Evolutionary conservation across 2,113 vertebrate species (phyloP), one percentile per base, ranked within the genome.

Genomic region (Poecile atricapillus): DNA sequence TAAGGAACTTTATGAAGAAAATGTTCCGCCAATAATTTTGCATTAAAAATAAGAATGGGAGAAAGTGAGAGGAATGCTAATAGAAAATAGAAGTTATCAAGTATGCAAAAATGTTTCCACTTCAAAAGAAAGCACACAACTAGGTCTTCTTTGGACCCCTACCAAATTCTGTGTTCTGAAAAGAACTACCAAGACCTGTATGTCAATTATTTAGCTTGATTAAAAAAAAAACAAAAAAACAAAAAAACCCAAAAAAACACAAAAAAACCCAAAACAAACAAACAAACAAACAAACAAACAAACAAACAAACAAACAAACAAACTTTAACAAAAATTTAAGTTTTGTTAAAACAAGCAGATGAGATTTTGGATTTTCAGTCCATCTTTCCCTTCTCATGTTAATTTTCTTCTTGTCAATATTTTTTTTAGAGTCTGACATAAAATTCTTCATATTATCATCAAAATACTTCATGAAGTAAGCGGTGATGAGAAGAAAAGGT

Each of bases 1-100:
- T 27, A 71, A 60, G 22, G 35, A 80, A 68, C 10, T 52, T 65
- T 31, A 23, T 19, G 24, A 31, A 35, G 21, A 84, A 83, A 83
- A 80, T 44, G 16, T 49, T 39, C 30, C 0, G 0, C 30, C 2
- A 4, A 62, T 1, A 53, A 62, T 74, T 82, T 89, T 70, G 19
- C 41, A 33, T 62, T 44, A 73, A 53, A 82, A 74, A 55, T 41
- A 91, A 3, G 28, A 65, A 81, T 8, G 18, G 13, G 13, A 77
- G 53, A n/a, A 5, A 55, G 33, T 44, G 37, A 75, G 13, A 59
- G 7, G 28, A 84, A 77, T 30, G 41, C 3, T 75, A 46, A 52
- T 15, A 49, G 31, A 50, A 94, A 87, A 49, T 7, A 8, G 12
- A n/a, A 67, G 15, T 33, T 79, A 10, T 27, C 16, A 85, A 83